phyloP scores from a whole-genome alignment of 2,888 invertebrate genomes.

The Rhamphomyia laevipes region DNA sequence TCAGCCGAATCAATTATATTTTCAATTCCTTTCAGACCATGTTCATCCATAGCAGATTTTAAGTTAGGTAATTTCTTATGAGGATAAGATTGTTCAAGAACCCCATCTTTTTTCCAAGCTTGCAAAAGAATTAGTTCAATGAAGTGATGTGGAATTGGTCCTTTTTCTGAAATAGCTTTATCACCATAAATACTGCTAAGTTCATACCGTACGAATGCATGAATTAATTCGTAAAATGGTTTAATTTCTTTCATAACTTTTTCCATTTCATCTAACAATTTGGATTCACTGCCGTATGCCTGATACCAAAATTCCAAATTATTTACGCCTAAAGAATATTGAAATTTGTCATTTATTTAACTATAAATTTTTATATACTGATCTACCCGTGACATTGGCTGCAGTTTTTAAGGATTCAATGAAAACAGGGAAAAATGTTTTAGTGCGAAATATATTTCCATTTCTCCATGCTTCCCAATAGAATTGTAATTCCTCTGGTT shows the following conservation, averaged over 20 bases:
- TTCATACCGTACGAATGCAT: slow-evolving; percentile 64
- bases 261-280: slow-evolving; percentile 29
- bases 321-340: neutral
- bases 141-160: slow-evolving; percentile 67
- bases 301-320: neutral
- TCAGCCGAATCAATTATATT: slow-evolving; percentile 68
- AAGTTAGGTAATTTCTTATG: slow-evolving; percentile 42
- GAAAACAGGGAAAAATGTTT: neutral
- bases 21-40: slow-evolving; percentile 35
- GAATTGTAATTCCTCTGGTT: slow-evolving; percentile 6
- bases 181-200: slow-evolving; percentile 59
- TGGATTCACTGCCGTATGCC: neutral
- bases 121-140: slow-evolving; percentile 33
- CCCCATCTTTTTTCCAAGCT: slow-evolving; percentile 43
- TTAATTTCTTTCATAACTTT: slow-evolving; percentile 34
- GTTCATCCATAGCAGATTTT: slow-evolving; percentile 50
- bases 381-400: neutral
- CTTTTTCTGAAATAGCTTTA: slow-evolving; percentile 47
- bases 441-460: neutral
- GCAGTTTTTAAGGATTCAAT: slow-evolving; percentile 1
- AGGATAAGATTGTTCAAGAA: slow-evolving; percentile 22
- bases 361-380: too few species aligned
- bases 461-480: slow-evolving; percentile 10
- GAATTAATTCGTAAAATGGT: slow-evolving; percentile 68
- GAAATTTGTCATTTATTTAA: neutral